Percentiles rank a stretch among this genome's conserved stretches.
phyloP scores from a whole-genome alignment of 2,113 vertebrate genomes.

The Crotalus tigris region DNA sequence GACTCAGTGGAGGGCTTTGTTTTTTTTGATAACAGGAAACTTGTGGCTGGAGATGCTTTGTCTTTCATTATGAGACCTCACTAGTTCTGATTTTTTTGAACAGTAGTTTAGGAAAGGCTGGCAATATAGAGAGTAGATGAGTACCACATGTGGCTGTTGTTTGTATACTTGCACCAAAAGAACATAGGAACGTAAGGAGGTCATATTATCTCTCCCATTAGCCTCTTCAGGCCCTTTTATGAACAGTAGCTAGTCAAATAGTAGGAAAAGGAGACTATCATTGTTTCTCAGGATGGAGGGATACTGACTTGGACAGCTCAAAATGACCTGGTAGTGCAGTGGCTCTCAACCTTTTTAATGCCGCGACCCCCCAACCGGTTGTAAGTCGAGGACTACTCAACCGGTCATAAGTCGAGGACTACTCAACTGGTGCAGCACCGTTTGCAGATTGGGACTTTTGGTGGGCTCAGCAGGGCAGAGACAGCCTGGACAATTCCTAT shows the following conservation, averaged over 20 bases:
- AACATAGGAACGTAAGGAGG: neutral
- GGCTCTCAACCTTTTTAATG: no score
- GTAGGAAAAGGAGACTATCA: neutral
- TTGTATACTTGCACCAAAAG: neutral
- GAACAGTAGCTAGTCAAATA: neutral
- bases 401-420: no score
- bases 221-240: neutral
- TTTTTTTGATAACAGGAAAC: slow-evolving; percentile 7
- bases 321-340: neutral
- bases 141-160: neutral
- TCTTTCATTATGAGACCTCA: neutral
- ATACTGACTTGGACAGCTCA: neutral
- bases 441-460: no score
- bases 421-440: no score
- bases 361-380: no score
- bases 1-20: neutral
- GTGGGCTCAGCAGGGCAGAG: no score
- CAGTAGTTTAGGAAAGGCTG: no score
- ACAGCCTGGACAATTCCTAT: no score
- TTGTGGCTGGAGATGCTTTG: neutral
- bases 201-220: neutral
- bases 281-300: neutral
- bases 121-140: neutral
- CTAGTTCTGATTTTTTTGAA: neutral
- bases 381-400: no score